Conservation (phyloP, 2,113 vertebrate genomes). For the Aepyceros melampus region DNA sequence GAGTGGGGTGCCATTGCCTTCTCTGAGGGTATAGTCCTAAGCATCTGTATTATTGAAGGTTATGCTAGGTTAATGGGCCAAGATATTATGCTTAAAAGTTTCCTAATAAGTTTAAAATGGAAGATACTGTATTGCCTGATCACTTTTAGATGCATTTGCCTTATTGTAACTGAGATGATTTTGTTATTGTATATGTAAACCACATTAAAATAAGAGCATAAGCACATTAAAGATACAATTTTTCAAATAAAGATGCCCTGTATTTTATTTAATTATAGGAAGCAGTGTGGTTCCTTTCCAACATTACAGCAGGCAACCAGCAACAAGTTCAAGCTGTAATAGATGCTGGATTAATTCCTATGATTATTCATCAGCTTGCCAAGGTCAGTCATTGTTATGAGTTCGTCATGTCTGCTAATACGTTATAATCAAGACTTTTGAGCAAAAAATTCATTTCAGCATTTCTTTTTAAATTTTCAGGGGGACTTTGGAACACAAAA, state of each 20-base stretch:
- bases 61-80: not conserved
- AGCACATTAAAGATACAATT: not conserved
- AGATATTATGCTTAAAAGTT: not conserved
- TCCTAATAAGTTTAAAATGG: not conserved
- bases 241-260: constrained; percentile 49
- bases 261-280: constrained; percentile 85
- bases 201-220: constrained; percentile 18
- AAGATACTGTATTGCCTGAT: not conserved
- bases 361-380: constrained; percentile 99
- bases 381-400: constrained; percentile 87
- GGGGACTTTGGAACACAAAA: constrained; percentile 99
- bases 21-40: not conserved
- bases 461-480: constrained; percentile 82
- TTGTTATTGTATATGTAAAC: constrained; percentile 11
- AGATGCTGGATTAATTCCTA: constrained; percentile 97
- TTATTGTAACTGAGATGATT: not conserved
- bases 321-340: constrained; percentile 99
- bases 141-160: not conserved
- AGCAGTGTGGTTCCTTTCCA: constrained; percentile 99
- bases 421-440: constrained; percentile 19
- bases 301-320: constrained; percentile 99
- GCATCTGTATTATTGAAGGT: not conserved
- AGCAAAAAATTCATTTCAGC: constrained; percentile 60
- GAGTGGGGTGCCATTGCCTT: too few species aligned
- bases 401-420: constrained; percentile 34